Percentiles rank a stretch among this genome's conserved stretches.
Evolutionary conservation across 2,797 vertebrate genomes (phyloP).

Genomic region (Enoplosus armatus): DNA sequence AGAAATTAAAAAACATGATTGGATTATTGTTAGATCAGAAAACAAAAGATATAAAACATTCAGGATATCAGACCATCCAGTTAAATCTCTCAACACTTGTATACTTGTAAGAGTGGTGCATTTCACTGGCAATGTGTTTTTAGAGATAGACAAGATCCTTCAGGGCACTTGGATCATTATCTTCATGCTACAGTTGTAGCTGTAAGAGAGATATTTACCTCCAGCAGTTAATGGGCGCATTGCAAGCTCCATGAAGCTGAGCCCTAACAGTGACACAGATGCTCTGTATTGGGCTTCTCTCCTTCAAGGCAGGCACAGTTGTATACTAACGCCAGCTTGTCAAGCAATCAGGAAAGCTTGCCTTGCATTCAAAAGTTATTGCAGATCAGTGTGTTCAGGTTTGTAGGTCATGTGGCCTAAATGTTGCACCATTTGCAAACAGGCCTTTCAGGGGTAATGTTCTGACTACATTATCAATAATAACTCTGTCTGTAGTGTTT

Average conservation of each 20-base stretch:
- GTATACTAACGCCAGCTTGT: constrained; percentile 2
- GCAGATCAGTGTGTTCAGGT: neutral
- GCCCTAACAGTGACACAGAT: constrained; percentile 52
- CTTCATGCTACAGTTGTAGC: constrained; percentile 59
- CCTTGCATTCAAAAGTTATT: constrained; percentile 8
- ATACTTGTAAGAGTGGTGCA: too few relatives aligned
- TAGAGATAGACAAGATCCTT: constrained; percentile 47
- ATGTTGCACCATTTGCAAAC: neutral
- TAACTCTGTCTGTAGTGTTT: neutral
- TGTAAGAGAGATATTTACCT: constrained; percentile 56
- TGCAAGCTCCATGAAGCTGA: constrained; percentile 48
- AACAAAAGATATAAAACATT: too few relatives aligned
- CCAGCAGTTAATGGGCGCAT: constrained; percentile 59
- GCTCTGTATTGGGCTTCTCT: constrained; percentile 21
- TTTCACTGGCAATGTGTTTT: constrained; percentile 38
- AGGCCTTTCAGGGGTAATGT: neutral
- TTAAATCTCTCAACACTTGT: too few relatives aligned
- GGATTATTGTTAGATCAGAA: neutral
- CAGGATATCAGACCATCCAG: too few relatives aligned
- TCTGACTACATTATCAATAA: neutral
- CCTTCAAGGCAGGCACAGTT: constrained; percentile 18
- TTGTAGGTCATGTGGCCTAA: constrained; percentile 2
- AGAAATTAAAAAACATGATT: neutral
- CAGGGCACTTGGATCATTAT: constrained; percentile 60
- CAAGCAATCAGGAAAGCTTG: constrained; percentile 4